A percentile compares a stretch with the other conserved stretches of the same genome.
These are phyloP conservation scores for Chesias legatella DNA, from an alignment of 2,888 invertebrate species.

Conservation along the genomic window DNA sequence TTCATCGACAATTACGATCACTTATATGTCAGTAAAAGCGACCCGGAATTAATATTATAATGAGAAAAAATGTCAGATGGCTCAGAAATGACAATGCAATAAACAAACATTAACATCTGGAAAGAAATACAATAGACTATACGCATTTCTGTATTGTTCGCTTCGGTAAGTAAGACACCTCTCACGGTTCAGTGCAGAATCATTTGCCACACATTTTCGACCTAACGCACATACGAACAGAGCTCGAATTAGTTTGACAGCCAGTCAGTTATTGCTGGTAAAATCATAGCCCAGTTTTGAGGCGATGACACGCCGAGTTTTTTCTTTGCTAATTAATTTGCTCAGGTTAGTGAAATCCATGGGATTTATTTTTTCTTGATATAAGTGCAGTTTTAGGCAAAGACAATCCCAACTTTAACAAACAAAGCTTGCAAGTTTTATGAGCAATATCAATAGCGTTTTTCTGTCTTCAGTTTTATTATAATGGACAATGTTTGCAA, in stretches of 20 bases:
- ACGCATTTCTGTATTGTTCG: constrained; percentile 49
- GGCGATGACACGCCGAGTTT: constrained; percentile 56
- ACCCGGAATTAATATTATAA: constrained; percentile 19
- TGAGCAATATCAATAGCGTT: neutral
- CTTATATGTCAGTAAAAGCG: constrained; percentile 21
- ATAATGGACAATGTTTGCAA: no score
- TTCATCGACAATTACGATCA: constrained; percentile 4
- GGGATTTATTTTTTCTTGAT: constrained; percentile 21
- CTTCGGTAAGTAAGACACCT: constrained; percentile 41
- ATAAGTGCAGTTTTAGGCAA: constrained; percentile 16
- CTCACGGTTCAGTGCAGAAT: constrained; percentile 40
- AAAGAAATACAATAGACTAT: constrained; percentile 38
- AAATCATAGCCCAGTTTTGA: constrained; percentile 53
- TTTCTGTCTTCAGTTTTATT: no score
- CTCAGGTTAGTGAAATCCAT: constrained; percentile 59
- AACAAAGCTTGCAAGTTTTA: neutral
- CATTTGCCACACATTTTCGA: constrained; percentile 10
- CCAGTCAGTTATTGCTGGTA: constrained; percentile 21
- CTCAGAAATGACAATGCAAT: constrained; percentile 37
- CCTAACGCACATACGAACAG: constrained; percentile 4
- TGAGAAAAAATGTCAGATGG: constrained; percentile 23
- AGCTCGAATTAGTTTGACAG: constrained; percentile 14
- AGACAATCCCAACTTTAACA: constrained; percentile 1
- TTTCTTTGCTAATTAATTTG: constrained; percentile 61
- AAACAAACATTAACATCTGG: constrained; percentile 39